Conservation (phyloP, 2,797 vertebrate genomes). For the Sebastes matsubarae region DNA sequence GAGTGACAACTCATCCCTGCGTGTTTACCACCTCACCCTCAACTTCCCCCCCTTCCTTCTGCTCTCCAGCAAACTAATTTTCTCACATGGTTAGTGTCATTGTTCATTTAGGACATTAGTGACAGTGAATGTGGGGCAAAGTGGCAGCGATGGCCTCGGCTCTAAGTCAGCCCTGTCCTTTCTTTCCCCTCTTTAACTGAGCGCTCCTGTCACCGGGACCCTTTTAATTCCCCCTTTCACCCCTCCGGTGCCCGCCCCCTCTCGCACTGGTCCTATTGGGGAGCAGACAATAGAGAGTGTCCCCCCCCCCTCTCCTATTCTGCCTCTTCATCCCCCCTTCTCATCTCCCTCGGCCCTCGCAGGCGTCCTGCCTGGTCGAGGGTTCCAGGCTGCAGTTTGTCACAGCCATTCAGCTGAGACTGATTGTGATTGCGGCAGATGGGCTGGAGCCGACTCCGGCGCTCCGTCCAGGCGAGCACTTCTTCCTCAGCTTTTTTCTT, state of each 20-base stretch:
- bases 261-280: constrained; percentile 73
- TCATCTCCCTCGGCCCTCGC: constrained; percentile 59
- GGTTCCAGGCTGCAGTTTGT: constrained; percentile 81
- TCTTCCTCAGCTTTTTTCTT: constrained; percentile 4
- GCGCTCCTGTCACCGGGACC: constrained; percentile 73
- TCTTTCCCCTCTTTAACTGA: constrained; percentile 68
- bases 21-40: background rate
- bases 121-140: constrained; percentile 68
- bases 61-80: constrained; percentile 36
- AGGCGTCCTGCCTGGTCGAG: constrained; percentile 65
- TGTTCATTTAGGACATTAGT: constrained; percentile 79
- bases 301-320: constrained; percentile 16
- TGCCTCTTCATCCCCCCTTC: constrained; percentile 49
- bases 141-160: constrained; percentile 56
- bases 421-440: constrained; percentile 91
- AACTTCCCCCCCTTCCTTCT: background rate
- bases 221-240: constrained; percentile 75
- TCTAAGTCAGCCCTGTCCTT: constrained; percentile 65
- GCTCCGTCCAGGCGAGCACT: constrained; percentile 66
- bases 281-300: constrained; percentile 81
- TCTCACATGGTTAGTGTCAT: constrained; percentile 76
- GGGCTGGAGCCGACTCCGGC: constrained; percentile 82
- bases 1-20: background rate
- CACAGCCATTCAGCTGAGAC: constrained; percentile 88
- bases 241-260: constrained; percentile 60